Percentiles rank a stretch among this genome's conserved stretches.
Conservation (phyloP, 2,113 vertebrate species). For the Ornithorhynchus anatinus region DNA sequence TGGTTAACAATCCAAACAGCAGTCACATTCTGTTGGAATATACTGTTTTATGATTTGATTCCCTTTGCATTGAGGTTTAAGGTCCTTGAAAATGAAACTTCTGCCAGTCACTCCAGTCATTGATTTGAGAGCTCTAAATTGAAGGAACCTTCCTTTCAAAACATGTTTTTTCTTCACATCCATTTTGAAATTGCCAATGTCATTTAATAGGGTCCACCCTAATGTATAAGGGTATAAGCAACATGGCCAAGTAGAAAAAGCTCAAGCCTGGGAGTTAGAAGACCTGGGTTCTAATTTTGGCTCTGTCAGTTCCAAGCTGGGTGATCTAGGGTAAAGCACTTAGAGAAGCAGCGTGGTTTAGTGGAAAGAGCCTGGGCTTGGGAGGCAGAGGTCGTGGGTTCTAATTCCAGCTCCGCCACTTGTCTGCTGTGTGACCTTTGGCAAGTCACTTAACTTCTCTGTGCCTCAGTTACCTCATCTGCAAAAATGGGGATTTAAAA, state of each 20-base stretch:
- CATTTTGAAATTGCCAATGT: conserved; percentile 25
- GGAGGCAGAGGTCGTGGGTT: no score
- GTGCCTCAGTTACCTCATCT: no score
- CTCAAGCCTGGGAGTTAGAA: no score
- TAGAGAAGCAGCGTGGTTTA: no score
- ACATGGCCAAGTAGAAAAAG: no score
- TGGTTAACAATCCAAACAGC: conserved; percentile 40
- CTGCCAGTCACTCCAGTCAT: conserved; percentile 30
- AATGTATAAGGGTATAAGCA: conserved; percentile 33
- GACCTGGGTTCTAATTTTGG: no score
- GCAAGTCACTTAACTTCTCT: no score
- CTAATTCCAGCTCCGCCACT: no score
- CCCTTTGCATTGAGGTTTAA: conserved; percentile 26
- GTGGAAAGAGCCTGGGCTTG: no score
- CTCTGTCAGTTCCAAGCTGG: background rate
- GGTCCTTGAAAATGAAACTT: conserved; percentile 26
- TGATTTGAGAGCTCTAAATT: conserved; percentile 41
- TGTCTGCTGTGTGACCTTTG: no score
- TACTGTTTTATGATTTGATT: conserved; percentile 9
- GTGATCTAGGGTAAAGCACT: no score
- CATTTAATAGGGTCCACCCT: conserved; percentile 7
- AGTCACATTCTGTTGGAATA: background rate
- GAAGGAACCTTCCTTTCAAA: conserved; percentile 32
- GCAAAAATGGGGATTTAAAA: no score
- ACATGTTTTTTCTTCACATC: conserved; percentile 42